phyloP scores from a whole-genome alignment of 2,888 invertebrate genomes.

The Pristionchus maxplancki region DNA sequence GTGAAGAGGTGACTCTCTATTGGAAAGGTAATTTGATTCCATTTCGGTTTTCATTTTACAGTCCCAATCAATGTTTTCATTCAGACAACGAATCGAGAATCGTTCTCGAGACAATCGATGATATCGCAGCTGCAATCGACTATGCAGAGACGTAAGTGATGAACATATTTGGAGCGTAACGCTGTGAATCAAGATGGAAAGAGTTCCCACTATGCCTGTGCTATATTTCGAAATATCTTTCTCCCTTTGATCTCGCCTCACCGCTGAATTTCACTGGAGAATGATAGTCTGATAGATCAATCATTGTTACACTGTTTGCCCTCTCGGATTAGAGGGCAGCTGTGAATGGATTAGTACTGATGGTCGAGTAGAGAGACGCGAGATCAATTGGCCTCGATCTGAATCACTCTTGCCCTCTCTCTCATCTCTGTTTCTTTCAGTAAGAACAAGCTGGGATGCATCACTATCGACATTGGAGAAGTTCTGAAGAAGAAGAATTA shows the following conservation, averaged over 20 bases:
- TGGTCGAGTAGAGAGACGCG: not conserved
- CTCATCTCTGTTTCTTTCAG: not conserved
- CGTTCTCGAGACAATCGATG: not conserved
- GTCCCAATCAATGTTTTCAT: not conserved
- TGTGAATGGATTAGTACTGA: not conserved
- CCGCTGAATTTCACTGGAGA: too few relatives aligned
- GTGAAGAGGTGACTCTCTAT: not conserved
- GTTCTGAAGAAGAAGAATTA: not conserved
- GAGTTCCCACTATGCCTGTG: too few relatives aligned
- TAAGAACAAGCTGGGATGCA: not conserved
- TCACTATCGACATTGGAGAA: not conserved
- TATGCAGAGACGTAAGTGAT: not conserved
- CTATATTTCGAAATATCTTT: too few relatives aligned
- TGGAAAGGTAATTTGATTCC: not conserved
- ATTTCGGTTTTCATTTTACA: not conserved
- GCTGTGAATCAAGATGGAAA: too few relatives aligned
- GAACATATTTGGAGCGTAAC: too few relatives aligned
- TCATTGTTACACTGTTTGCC: not conserved
- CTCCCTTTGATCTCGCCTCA: too few relatives aligned
- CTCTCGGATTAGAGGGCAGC: not conserved
- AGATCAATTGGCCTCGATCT: not conserved
- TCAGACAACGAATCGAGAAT: not conserved
- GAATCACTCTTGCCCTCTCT: not conserved
- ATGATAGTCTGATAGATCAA: too few relatives aligned
- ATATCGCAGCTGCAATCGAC: conserved; percentile 3